phyloP scores from a whole-genome alignment of 2,888 invertebrate species.

The Linnaemya tessellans region DNA sequence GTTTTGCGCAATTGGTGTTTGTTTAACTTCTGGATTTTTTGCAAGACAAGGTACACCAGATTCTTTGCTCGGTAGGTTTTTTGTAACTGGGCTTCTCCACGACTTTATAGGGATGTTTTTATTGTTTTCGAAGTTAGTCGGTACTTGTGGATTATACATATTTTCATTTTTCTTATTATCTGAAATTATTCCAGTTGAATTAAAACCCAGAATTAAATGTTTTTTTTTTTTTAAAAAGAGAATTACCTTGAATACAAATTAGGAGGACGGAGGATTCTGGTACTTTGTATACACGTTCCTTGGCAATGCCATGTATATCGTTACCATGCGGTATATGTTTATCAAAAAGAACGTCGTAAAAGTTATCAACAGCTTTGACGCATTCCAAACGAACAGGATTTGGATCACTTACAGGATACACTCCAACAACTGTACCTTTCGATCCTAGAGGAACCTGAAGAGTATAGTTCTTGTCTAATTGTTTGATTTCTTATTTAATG shows the following conservation, averaged over 20 bases:
- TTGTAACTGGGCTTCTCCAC: not conserved
- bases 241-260: slow-evolving; percentile 76
- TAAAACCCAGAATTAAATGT: not conserved
- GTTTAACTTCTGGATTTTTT: slow-evolving; percentile 16
- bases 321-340: slow-evolving; percentile 87
- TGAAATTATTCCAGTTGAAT: not conserved
- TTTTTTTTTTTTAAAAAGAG: not conserved
- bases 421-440: slow-evolving; percentile 93
- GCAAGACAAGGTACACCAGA: not conserved
- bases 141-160: slow-evolving; percentile 26
- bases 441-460: slow-evolving; percentile 88
- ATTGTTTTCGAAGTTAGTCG: slow-evolving; percentile 26
- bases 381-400: slow-evolving; percentile 84
- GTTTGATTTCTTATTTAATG: not conserved
- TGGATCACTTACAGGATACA: slow-evolving; percentile 83
- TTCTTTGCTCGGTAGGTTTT: slow-evolving; percentile 15
- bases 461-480: not conserved
- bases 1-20: slow-evolving; percentile 39
- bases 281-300: slow-evolving; percentile 83
- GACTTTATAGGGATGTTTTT: slow-evolving; percentile 25
- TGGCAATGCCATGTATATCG: slow-evolving; percentile 79
- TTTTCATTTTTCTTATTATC: slow-evolving; percentile 51
- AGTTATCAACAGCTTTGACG: slow-evolving; percentile 85
- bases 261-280: slow-evolving; percentile 82
- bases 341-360: slow-evolving; percentile 93